Conservation (phyloP, 2,113 vertebrate genomes). For the Phylloscopus trochilus region DNA sequence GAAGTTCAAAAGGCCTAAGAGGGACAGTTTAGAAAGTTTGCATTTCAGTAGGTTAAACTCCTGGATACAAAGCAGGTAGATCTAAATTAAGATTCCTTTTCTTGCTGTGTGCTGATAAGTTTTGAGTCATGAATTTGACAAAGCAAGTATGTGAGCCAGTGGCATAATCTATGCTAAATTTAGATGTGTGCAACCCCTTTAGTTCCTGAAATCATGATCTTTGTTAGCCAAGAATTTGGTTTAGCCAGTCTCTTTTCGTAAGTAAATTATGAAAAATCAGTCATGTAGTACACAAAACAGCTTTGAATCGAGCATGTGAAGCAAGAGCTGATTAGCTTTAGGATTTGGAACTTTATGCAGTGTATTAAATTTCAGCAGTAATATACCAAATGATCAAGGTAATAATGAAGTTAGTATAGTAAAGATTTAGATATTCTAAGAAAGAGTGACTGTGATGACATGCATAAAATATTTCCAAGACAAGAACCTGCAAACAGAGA, state of each 20-base stretch:
- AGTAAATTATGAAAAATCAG: neutral
- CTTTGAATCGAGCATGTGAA: neutral
- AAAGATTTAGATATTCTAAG: neutral
- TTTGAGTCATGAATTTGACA: neutral
- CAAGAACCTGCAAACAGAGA: conserved; percentile 14
- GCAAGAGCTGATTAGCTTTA: neutral
- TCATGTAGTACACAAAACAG: neutral
- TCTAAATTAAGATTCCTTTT: neutral
- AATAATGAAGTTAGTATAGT: conserved; percentile 33
- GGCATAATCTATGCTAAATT: neutral
- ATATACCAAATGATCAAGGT: neutral
- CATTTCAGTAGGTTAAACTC: neutral
- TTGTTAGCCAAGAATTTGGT: neutral
- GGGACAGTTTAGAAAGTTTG: neutral
- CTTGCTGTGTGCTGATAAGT: neutral
- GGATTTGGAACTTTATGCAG: neutral
- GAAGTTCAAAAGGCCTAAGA: neutral
- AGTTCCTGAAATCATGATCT: neutral
- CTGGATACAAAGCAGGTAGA: neutral
- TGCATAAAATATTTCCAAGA: conserved; percentile 48
- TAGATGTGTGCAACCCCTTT: neutral
- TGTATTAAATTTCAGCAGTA: neutral
- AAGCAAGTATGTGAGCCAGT: neutral
- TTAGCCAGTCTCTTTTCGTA: neutral
- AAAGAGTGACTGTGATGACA: conserved; percentile 27